phyloP scores from a whole-genome alignment of 2,888 invertebrate genomes.

The Therioaphis trifolii region DNA sequence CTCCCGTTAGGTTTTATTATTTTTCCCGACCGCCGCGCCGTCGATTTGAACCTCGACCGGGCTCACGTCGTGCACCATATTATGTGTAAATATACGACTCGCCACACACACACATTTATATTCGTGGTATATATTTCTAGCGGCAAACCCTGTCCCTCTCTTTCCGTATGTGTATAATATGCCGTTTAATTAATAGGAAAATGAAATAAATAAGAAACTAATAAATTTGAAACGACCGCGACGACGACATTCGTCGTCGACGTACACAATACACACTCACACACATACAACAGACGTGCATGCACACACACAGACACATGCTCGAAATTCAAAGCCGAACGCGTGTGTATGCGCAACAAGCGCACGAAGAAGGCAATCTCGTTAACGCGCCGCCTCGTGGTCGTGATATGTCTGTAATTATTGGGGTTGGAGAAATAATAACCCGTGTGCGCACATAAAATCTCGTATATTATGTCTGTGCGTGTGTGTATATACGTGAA shows the following conservation, averaged over 20 bases:
- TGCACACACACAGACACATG: background rate
- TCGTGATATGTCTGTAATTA: slow-evolving; percentile 62
- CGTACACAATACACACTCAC: slow-evolving; percentile 34
- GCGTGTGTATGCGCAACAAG: background rate
- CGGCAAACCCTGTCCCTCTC: background rate
- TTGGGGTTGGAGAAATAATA: slow-evolving; percentile 61
- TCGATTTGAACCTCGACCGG: slow-evolving; percentile 8
- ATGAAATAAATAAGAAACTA: slow-evolving; percentile 49
- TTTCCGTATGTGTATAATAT: background rate
- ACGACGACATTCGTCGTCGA: slow-evolving; percentile 19
- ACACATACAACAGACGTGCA: background rate
- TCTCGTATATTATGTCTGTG: background rate
- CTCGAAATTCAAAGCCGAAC: background rate
- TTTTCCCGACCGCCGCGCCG: slow-evolving; percentile 32
- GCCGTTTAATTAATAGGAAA: slow-evolving; percentile 48
- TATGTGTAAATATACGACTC: too few relatives aligned
- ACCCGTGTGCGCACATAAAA: background rate
- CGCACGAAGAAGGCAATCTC: slow-evolving; percentile 60
- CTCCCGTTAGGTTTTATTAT: slow-evolving; percentile 29
- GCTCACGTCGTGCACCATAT: background rate
- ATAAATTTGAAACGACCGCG: slow-evolving; percentile 54
- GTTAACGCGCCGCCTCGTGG: slow-evolving; percentile 54
- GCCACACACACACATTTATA: background rate
- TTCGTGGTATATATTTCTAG: background rate
- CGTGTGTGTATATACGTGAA: background rate